Percentiles rank a stretch among this genome's conserved stretches.
Evolutionary conservation across 2,888 invertebrate species (phyloP).

Genomic region (Drosophila eohydei): DNA sequence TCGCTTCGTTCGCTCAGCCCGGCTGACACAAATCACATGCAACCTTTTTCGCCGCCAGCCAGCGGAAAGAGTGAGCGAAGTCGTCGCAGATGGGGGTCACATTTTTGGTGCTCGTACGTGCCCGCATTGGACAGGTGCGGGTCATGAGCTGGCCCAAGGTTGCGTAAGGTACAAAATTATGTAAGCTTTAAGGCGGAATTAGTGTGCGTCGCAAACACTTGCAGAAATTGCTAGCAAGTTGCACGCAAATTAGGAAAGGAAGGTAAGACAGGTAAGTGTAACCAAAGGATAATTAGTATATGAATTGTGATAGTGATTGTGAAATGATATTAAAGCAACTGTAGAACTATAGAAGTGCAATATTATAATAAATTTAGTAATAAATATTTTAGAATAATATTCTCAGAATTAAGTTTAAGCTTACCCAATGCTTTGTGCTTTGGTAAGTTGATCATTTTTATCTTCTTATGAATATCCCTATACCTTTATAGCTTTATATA

Average conservation of each 20-base stretch:
- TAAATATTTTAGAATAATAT: not conserved
- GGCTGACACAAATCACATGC: slow-evolving; percentile 75
- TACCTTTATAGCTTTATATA: no score
- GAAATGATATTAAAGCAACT: not conserved
- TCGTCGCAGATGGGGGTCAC: slow-evolving; percentile 15
- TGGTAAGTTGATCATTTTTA: no score
- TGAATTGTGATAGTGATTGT: no score
- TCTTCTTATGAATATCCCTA: no score
- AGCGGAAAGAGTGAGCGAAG: not conserved
- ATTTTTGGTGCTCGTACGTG: slow-evolving; percentile 71
- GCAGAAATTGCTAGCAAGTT: not conserved
- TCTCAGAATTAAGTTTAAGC: not conserved
- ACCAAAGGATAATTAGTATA: not conserved
- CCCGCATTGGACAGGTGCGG: slow-evolving; percentile 57
- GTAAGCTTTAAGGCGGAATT: slow-evolving; percentile 70
- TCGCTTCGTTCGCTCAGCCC: slow-evolving; percentile 23
- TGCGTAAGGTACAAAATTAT: slow-evolving; percentile 67
- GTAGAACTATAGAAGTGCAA: not conserved
- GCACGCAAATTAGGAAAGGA: not conserved
- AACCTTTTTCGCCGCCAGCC: slow-evolving; percentile 54
- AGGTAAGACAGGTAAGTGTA: not conserved
- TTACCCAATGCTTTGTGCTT: no score
- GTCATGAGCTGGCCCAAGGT: slow-evolving; percentile 41
- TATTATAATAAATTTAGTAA: not conserved
- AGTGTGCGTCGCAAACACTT: slow-evolving; percentile 32